Base-by-base conservation (phyloP, 2,888 invertebrate species). In the Cyaniris semiargus region DNA sequence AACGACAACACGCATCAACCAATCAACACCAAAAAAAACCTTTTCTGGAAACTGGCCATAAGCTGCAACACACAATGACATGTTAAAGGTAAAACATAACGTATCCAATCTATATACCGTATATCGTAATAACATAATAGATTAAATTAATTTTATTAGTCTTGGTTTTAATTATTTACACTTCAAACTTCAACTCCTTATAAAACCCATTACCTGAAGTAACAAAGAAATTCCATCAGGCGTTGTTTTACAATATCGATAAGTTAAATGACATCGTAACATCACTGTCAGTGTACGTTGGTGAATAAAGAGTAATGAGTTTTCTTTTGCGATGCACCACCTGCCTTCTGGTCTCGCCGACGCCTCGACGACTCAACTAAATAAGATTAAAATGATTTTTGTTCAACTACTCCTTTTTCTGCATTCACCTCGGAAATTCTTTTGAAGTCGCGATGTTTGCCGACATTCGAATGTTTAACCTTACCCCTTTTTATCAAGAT, bases 301-400 rank as follows among this genome's bases (percentile, higher is more conserved):
- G 85, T 89, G 90, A 91, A 92, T 91, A 89, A 92, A 91, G 88
- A 92, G 90, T 91, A 92, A 93, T 91, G 93, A 93, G 91, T 91
- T 93, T 93, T 93, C 92, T 92, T 91, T 91, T 86, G 86, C 88
- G 88, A 85, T 86, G 85, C 85, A 85, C 86, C 88, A 91, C 92
- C 92, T 92, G 91, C 91, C 90, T 92, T 87, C 85, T 88, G 85
- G 86, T 85, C 84, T 86, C 84, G 85, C 83, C 86, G 87, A 87
- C 89, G 88, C 85, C 85, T 86, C 81, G 81, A 80, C 87, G 87
- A 88, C 89, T 86, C 84, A 84, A 85, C 91, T 90, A 90, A 92
- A 91, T 87, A 90, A 90, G 90, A 91, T 91, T 91, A 91, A 90
- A 90, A 89, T 87, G 84, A 87, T 88, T 89, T 89, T 88, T 88